A percentile compares a stretch with the other conserved stretches of the same genome.
Evolutionary conservation across 2,113 vertebrate genomes (phyloP).

Genomic region (Herpetotheres cachinnans): DNA sequence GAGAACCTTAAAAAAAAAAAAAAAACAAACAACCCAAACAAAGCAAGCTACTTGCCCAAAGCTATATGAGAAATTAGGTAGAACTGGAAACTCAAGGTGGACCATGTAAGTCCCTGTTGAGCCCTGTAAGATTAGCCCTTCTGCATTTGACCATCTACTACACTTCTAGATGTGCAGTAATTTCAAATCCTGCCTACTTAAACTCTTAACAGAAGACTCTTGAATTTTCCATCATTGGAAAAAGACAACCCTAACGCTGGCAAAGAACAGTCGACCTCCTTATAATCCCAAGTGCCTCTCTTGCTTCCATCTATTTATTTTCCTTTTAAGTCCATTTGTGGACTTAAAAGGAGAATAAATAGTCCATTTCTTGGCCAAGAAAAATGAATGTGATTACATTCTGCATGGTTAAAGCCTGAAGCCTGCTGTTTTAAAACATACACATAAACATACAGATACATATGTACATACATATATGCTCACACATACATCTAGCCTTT

Average conservation of each 20-base stretch:
- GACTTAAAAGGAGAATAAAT: background rate
- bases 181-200: background rate
- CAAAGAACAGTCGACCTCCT: background rate
- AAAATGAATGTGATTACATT: background rate
- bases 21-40: background rate
- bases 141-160: background rate
- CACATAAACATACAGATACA: background rate
- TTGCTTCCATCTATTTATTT: background rate
- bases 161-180: background rate
- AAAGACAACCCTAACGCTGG: background rate
- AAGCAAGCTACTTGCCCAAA: background rate
- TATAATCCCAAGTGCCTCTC: background rate
- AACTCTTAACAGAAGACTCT: background rate
- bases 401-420: background rate
- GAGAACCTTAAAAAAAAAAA: background rate
- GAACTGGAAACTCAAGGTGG: background rate
- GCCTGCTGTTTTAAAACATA: background rate
- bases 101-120: background rate
- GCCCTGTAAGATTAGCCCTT: background rate
- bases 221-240: background rate
- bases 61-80: background rate
- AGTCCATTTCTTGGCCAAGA: background rate
- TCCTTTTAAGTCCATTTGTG: background rate
- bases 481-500: background rate
- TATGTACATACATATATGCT: background rate